Evolutionary conservation across 92 coral and sea anemone species (phyloP).

Genomic region (Hydrozoanthus gracilis): DNA sequence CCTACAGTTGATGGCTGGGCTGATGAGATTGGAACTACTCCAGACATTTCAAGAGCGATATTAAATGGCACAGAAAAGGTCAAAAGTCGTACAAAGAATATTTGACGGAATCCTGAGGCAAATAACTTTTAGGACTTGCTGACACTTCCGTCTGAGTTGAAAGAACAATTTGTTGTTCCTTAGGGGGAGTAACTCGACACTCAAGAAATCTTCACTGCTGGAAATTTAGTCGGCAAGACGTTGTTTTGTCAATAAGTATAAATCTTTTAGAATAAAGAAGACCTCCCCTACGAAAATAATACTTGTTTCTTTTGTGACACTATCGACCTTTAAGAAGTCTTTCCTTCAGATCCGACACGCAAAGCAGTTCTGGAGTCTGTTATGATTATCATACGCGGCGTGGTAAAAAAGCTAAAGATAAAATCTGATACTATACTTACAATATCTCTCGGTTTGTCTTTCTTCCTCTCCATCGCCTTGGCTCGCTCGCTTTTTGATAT

Average conservation of each 20-base stretch:
- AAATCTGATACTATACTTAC: conserved; percentile 27
- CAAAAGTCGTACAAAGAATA: conserved; percentile 11
- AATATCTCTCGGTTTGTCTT: conserved; percentile 40
- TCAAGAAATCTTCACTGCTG: background rate
- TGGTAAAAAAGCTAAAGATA: background rate
- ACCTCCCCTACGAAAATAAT: conserved; percentile 10
- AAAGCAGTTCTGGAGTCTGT: background rate
- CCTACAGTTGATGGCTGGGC: background rate
- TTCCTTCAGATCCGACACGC: conserved; percentile 13
- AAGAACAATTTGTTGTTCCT: conserved; percentile 27
- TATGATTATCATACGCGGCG: background rate
- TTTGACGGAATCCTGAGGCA: conserved; percentile 8
- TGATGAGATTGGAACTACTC: background rate
- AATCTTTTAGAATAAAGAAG: background rate
- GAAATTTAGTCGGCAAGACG: background rate
- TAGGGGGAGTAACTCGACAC: background rate
- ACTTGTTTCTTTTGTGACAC: background rate
- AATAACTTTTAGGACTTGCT: background rate
- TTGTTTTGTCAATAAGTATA: background rate
- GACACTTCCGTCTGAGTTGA: conserved; percentile 41
- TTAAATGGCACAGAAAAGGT: conserved; percentile 5
- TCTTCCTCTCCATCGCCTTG: conserved; percentile 26
- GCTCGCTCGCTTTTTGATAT: conserved; percentile 36
- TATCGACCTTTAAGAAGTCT: background rate
- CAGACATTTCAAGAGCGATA: background rate